A percentile compares a stretch with the other conserved stretches of the same genome.
Conservation (phyloP, 2,888 invertebrate genomes). For the Drosophila mimica region DNA sequence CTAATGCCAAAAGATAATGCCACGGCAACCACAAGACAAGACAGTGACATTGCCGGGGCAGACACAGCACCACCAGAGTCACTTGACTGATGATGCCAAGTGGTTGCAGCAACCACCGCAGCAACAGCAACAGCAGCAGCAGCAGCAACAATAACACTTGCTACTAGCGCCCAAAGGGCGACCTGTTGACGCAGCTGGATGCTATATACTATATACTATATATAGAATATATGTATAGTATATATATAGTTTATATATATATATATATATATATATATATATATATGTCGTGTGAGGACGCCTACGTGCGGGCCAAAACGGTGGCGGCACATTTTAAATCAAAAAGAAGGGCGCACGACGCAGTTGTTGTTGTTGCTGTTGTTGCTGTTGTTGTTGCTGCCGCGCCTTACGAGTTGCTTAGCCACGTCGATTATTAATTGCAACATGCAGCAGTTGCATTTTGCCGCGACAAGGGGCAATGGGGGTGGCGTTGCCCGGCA, state of each 20-base stretch:
- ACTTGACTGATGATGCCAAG: constrained; percentile 64
- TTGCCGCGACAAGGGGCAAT: background rate
- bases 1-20: background rate
- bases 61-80: constrained; percentile 17
- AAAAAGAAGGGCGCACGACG: constrained; percentile 76
- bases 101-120: constrained; percentile 33
- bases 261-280: background rate
- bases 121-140: constrained; percentile 28
- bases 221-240: background rate
- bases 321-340: constrained; percentile 76
- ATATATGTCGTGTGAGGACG: constrained; percentile 69
- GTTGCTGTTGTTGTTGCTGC: constrained; percentile 26
- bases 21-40: constrained; percentile 1
- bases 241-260: background rate
- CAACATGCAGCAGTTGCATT: constrained; percentile 58
- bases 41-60: constrained; percentile 53
- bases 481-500: constrained; percentile 18
- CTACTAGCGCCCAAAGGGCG: constrained; percentile 28
- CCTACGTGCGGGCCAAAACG: constrained; percentile 66
- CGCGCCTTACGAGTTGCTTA: constrained; percentile 52
- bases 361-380: constrained; percentile 16
- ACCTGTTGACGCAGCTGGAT: constrained; percentile 5
- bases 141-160: constrained; percentile 49
- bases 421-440: constrained; percentile 76
- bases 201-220: background rate